Conservation (phyloP, 1,140 invertebrate species). For the Drusus annulatus region DNA sequence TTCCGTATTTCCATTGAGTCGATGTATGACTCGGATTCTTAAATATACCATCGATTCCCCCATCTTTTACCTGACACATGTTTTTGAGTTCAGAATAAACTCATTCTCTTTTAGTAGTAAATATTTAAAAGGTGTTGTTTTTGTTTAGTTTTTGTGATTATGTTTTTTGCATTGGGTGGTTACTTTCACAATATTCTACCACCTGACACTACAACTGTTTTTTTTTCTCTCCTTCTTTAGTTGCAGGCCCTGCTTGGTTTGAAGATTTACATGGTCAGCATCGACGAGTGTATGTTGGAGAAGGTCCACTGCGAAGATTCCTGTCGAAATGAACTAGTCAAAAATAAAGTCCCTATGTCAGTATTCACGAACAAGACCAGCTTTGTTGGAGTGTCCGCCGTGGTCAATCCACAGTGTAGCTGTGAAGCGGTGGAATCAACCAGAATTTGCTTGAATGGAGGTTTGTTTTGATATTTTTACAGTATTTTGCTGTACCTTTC, state of each 20-base stretch:
- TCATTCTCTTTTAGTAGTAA: no score
- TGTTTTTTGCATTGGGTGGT: no score
- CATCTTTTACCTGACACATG: no score
- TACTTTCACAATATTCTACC: no score
- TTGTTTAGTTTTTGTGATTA: no score
- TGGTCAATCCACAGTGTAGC: constrained; percentile 82
- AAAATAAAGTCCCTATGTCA: constrained; percentile 79
- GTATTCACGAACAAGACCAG: constrained; percentile 92
- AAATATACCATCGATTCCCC: not conserved
- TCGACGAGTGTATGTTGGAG: constrained; percentile 89
- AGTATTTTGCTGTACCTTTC: not conserved
- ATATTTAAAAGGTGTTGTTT: not conserved
- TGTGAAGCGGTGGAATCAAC: constrained; percentile 72
- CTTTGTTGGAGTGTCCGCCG: constrained; percentile 89
- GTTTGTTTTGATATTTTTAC: constrained; percentile 60
- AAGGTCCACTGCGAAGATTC: constrained; percentile 79
- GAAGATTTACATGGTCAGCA: constrained; percentile 86
- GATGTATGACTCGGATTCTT: not conserved
- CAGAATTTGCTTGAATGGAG: constrained; percentile 81
- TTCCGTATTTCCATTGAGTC: no score
- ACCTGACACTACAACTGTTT: no score
- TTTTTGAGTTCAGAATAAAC: no score
- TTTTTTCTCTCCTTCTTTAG: constrained; percentile 61
- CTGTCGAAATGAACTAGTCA: constrained; percentile 81
- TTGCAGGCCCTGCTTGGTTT: constrained; percentile 81